phyloP scores from a whole-genome alignment of 2,113 vertebrate species.

The Nothobranchius kuhntae region DNA sequence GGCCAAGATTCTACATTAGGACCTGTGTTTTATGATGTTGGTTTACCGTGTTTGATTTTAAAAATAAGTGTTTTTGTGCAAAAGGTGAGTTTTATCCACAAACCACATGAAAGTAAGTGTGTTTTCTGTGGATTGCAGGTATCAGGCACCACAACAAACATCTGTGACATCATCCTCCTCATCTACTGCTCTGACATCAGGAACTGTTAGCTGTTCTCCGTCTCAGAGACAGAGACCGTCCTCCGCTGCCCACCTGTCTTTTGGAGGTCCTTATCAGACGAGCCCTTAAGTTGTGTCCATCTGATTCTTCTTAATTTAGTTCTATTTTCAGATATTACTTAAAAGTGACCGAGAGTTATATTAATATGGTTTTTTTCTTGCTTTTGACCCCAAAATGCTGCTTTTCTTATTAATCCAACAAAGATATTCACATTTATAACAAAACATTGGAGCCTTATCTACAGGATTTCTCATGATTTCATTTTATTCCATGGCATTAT shows the following conservation, averaged over 20 bases:
- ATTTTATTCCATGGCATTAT: background rate
- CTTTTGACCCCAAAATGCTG: constrained; percentile 14
- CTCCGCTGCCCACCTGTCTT: constrained; percentile 60
- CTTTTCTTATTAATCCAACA: constrained; percentile 11
- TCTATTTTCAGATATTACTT: background rate
- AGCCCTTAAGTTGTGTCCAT: constrained; percentile 40
- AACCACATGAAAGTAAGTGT: background rate
- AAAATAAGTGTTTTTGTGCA: too few relatives aligned
- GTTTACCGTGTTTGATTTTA: too few relatives aligned
- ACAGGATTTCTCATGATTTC: too few relatives aligned
- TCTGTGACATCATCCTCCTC: constrained; percentile 81
- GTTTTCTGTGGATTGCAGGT: constrained; percentile 75
- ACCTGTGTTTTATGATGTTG: too few relatives aligned
- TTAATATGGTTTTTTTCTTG: background rate
- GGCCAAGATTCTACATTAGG: too few relatives aligned
- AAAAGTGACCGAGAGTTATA: background rate
- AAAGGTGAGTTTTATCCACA: too few relatives aligned
- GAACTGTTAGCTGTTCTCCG: constrained; percentile 66
- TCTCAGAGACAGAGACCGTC: constrained; percentile 68
- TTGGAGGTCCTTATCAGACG: constrained; percentile 27
- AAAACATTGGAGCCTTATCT: background rate
- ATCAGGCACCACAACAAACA: constrained; percentile 85
- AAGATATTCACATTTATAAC: background rate
- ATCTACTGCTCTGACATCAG: constrained; percentile 77
- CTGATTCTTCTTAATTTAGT: constrained; percentile 16